phyloP scores from a whole-genome alignment of 2,797 vertebrate genomes.

The Tadarida brasiliensis region DNA sequence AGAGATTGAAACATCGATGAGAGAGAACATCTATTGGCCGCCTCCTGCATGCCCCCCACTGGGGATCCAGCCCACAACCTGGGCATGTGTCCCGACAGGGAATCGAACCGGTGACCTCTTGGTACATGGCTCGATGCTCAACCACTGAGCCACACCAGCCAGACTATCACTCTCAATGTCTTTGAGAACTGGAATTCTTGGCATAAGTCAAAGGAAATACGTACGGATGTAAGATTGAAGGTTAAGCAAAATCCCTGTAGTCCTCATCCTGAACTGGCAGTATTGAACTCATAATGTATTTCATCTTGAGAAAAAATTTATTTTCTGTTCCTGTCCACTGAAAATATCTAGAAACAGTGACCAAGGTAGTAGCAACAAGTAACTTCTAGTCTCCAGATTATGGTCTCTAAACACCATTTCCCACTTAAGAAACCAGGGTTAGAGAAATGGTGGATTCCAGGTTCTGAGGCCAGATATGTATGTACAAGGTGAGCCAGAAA shows the following conservation, averaged over 20 bases:
- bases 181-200: slow-evolving; percentile 30
- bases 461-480: neutral
- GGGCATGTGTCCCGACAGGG: too few species aligned
- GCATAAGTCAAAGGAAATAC: neutral
- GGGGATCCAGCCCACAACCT: too few species aligned
- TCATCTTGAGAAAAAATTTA: neutral
- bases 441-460: slow-evolving; percentile 11
- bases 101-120: too few species aligned
- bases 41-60: too few species aligned
- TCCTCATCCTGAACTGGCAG: neutral
- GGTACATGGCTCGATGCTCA: too few species aligned
- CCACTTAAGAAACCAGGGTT: neutral
- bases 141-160: too few species aligned
- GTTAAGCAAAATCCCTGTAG: neutral
- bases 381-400: neutral
- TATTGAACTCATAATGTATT: neutral
- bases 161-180: neutral
- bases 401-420: slow-evolving; percentile 28
- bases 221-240: neutral
- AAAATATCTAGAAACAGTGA: slow-evolving; percentile 48
- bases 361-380: neutral
- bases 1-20: too few species aligned
- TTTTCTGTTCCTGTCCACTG: neutral
- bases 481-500: neutral
- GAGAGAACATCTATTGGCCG: too few species aligned